Evolutionary conservation across 2,797 vertebrate species (phyloP).

Genomic region (Diplodus puntazzo): DNA sequence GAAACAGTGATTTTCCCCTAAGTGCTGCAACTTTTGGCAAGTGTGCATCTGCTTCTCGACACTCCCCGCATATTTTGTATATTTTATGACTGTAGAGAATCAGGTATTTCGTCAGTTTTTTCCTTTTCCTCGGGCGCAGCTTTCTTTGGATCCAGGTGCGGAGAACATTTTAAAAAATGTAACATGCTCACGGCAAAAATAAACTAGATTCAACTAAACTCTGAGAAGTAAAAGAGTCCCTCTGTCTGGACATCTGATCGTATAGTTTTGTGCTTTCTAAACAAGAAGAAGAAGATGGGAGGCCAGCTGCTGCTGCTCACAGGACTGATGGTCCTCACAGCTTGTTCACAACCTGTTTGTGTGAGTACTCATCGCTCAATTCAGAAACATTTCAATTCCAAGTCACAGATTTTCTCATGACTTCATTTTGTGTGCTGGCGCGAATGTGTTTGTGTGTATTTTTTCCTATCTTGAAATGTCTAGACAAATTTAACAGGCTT

Average conservation of each 20-base stretch:
- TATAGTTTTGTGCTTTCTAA: background rate
- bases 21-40: constrained; percentile 11
- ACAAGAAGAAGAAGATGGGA: constrained; percentile 42
- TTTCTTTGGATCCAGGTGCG: constrained; percentile 33
- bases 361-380: constrained; percentile 50
- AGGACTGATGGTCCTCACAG: constrained; percentile 49
- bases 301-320: constrained; percentile 32
- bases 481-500: too few species aligned
- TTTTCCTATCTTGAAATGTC: background rate
- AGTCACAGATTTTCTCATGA: background rate
- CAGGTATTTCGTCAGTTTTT: constrained; percentile 57
- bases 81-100: constrained; percentile 71
- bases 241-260: background rate
- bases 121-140: background rate
- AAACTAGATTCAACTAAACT: constrained; percentile 3
- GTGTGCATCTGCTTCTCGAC: constrained; percentile 44
- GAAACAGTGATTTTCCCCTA: background rate
- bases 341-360: constrained; percentile 25
- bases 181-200: background rate
- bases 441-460: background rate
- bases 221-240: background rate
- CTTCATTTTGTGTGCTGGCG: background rate
- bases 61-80: constrained; percentile 58
- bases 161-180: background rate
- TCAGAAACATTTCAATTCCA: background rate